Percentiles rank a stretch among this genome's conserved stretches.
These are phyloP conservation scores for Pseudococcus longispinus DNA, from an alignment of 2,888 invertebrate species.

Conservation along the genomic window DNA sequence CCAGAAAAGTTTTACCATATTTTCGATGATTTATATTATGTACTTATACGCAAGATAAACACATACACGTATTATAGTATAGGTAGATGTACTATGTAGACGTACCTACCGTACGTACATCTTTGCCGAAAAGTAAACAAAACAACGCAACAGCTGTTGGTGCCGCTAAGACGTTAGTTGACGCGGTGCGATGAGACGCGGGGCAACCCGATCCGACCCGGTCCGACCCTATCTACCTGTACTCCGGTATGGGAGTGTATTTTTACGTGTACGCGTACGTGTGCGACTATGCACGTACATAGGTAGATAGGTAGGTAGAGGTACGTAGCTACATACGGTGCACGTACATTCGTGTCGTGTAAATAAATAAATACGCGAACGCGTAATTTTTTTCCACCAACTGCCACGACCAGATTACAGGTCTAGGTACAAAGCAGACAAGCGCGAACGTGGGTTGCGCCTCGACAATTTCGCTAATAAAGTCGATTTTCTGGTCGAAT, in stretches of 20 bases:
- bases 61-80: no score
- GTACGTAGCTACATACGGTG: not conserved
- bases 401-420: not conserved
- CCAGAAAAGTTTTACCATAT: constrained; percentile 16
- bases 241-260: not conserved
- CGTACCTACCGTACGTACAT: not conserved
- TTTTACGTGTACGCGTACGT: not conserved
- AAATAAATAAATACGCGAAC: not conserved
- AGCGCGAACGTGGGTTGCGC: no score
- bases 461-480: no score
- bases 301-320: no score
- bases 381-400: not conserved
- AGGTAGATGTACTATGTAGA: no score
- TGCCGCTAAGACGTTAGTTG: not conserved
- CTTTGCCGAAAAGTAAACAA: not conserved
- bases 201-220: not conserved
- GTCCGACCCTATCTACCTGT: not conserved
- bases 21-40: not conserved
- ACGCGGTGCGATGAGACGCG: not conserved
- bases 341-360: not conserved
- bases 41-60: no score
- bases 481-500: no score
- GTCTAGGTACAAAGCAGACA: not conserved
- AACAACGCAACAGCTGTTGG: not conserved
- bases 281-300: no score